Conservation (phyloP, 2,888 invertebrate species). For the Dioctria linearis region DNA sequence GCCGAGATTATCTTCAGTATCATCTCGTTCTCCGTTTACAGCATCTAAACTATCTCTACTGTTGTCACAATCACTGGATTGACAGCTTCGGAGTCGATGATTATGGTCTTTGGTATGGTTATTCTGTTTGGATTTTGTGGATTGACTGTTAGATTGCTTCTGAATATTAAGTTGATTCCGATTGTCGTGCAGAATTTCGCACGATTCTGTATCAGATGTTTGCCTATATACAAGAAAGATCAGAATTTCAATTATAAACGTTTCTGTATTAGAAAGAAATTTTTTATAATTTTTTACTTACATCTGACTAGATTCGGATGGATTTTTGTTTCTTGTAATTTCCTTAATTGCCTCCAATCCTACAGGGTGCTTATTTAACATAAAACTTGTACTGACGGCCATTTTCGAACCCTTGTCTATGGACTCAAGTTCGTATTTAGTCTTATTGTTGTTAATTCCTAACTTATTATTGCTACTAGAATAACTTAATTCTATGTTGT, state of each 20-base stretch:
- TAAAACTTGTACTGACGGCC: constrained; percentile 69
- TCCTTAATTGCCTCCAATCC: constrained; percentile 85
- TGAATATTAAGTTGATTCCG: constrained; percentile 60
- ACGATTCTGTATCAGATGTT: constrained; percentile 71
- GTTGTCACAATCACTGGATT: constrained; percentile 68
- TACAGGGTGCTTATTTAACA: constrained; percentile 76
- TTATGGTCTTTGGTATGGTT: constrained; percentile 65
- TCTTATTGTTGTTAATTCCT: constrained; percentile 67
- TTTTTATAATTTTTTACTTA: constrained; percentile 62
- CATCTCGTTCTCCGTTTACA: constrained; percentile 67
- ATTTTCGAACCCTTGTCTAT: constrained; percentile 64
- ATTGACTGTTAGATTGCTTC: constrained; percentile 42
- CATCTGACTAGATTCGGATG: constrained; percentile 71
- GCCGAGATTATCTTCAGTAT: constrained; percentile 69
- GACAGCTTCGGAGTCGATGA: constrained; percentile 67
- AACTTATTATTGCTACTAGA: constrained; percentile 68
- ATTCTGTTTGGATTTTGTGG: constrained; percentile 54
- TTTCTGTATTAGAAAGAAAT: neutral
- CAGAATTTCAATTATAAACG: neutral
- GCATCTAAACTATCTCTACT: constrained; percentile 69
- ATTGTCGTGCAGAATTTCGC: constrained; percentile 70
- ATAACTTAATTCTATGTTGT: constrained; percentile 67
- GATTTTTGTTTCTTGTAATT: constrained; percentile 77
- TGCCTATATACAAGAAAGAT: constrained; percentile 64
- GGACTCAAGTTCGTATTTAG: constrained; percentile 64